Percentiles rank a stretch among this genome's conserved stretches.
Evolutionary conservation across 2,113 vertebrate species (phyloP).

Genomic region (Microtus ochrogaster): DNA sequence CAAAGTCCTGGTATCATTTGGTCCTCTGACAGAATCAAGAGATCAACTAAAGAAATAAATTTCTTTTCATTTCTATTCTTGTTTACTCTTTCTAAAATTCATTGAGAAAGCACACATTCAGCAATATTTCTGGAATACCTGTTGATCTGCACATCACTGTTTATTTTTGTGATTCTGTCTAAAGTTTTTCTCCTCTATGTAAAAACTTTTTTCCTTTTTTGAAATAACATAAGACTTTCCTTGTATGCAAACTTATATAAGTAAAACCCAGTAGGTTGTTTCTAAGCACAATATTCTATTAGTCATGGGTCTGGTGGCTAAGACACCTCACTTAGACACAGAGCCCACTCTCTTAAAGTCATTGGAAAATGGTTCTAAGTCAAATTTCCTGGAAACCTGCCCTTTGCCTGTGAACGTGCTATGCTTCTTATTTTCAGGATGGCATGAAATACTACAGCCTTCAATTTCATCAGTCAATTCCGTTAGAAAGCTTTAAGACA

Average conservation of each 20-base stretch:
- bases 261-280: background rate
- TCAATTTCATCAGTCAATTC: background rate
- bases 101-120: background rate
- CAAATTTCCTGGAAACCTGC: background rate
- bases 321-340: background rate
- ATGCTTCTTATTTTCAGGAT: background rate
- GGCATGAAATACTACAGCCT: background rate
- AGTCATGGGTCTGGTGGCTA: background rate
- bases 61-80: background rate
- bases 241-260: background rate
- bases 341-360: background rate
- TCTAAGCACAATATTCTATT: background rate
- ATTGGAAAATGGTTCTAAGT: background rate
- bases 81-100: conserved; percentile 21
- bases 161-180: background rate
- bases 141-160: background rate
- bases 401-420: background rate
- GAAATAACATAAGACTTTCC: background rate
- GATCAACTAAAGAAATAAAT: background rate
- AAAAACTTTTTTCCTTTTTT: background rate
- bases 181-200: background rate
- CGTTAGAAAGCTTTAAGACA: background rate
- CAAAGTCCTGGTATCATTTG: background rate
- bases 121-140: background rate
- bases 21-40: background rate